Percentiles rank a stretch among this genome's conserved stretches.
Evolutionary conservation across 2,888 invertebrate species (phyloP).

Genomic region (Nomada goodeniana): DNA sequence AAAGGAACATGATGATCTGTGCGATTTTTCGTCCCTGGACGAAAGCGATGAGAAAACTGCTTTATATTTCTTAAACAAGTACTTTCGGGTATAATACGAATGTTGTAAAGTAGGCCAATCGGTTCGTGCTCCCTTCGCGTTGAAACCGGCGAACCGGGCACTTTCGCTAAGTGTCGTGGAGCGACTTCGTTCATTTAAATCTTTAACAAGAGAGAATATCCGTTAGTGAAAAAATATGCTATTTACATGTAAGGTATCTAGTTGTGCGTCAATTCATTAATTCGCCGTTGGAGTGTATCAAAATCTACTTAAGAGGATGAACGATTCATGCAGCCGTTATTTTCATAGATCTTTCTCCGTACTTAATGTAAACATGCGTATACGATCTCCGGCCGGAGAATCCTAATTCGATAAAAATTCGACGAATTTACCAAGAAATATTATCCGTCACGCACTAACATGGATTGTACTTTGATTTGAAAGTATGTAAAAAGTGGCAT

Average conservation of each 20-base stretch:
- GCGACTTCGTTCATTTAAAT: slow-evolving; percentile 62
- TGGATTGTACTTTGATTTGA: slow-evolving; percentile 51
- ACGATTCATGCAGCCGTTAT: slow-evolving; percentile 70
- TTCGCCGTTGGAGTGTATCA: slow-evolving; percentile 79
- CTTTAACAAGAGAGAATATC: slow-evolving; percentile 69
- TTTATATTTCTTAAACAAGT: slow-evolving; percentile 54
- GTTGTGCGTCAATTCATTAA: slow-evolving; percentile 82
- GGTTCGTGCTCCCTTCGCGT: slow-evolving; percentile 53
- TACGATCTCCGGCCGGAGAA: slow-evolving; percentile 30
- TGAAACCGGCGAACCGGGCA: slow-evolving; percentile 32
- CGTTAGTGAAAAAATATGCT: slow-evolving; percentile 83
- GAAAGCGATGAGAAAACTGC: slow-evolving; percentile 60
- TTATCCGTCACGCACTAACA: slow-evolving; percentile 10
- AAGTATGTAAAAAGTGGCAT: slow-evolving; percentile 34
- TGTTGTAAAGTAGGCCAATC: slow-evolving; percentile 68
- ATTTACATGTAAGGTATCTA: slow-evolving; percentile 82
- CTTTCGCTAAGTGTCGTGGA: slow-evolving; percentile 38
- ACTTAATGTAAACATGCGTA: slow-evolving; percentile 31
- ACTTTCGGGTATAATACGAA: slow-evolving; percentile 66
- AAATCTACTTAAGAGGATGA: slow-evolving; percentile 81
- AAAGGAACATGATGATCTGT: slow-evolving; percentile 62
- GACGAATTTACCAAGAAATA: slow-evolving; percentile 28
- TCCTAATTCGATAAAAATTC: slow-evolving; percentile 41
- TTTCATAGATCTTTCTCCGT: neutral
- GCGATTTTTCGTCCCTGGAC: slow-evolving; percentile 45